Evolutionary conservation across 2,888 invertebrate genomes (phyloP), one percentile per base, ranked within the genome.

Genomic region (Campoletis raptor): DNA sequence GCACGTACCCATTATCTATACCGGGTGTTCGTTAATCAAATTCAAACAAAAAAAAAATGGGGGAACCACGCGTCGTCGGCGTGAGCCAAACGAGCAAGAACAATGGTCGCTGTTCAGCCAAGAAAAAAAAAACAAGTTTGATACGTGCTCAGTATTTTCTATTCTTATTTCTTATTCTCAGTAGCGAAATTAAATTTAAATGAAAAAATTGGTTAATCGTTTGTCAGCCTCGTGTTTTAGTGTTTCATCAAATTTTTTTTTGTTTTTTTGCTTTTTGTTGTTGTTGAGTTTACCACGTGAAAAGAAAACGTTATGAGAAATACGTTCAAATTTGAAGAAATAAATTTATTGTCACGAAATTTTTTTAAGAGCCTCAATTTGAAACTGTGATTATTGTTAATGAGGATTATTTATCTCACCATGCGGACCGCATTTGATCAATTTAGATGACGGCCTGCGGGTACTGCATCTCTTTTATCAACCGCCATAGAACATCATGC

Each of bases 1-100:
- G 72, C 77, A 77, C 81, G 73, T 80, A 80, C 66, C 12, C 76
- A 79, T 87, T 85, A 78, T 77, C 87, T 77, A 82, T 76, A 83
- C 82, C 79, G 85, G 82, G 82, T 83, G 85, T 85, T 80, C 74
- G 48, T 40, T 78, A 77, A 77, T 77, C 36, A 72, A 42, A 82
- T 77, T 82, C 30, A 37, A 72, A 61, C 21, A 36, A 61, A 61
- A 21, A 69, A 69, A 36, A 69, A 76, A 52, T 1, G 24, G 40
- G 42, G 70, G 69, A 69, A 24, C 69, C 57, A 57, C 21, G 40
- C 40, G 54, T 12, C 57, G 5, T 18, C 37, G 54, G 21, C 54
- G 70, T 36, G 42, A 40, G 73, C 73, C 18, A 54, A 54, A 37
- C 40, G 72, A 72, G 37, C n/a, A n/a, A 36, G 52, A 72, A 72